These are phyloP conservation scores for Serripes groenlandicus DNA, from an alignment of 2,888 invertebrate genomes.

Conservation along the genomic window DNA sequence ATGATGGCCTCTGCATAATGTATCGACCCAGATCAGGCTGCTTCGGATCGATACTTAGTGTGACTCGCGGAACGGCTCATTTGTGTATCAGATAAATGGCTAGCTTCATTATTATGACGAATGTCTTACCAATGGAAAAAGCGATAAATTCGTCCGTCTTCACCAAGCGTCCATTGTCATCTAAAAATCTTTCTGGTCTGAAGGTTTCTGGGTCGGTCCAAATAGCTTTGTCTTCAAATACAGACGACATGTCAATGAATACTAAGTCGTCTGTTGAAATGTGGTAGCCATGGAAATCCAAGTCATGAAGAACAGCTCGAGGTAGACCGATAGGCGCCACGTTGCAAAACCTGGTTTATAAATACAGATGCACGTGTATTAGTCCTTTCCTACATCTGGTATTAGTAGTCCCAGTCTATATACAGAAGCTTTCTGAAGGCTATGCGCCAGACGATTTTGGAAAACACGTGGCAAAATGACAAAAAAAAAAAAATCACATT, in stretches of 20 bases:
- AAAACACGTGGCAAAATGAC: background rate
- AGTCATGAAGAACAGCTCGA: background rate
- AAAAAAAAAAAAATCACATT: background rate
- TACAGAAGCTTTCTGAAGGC: background rate
- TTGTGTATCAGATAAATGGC: too few species aligned
- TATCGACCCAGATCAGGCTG: too few species aligned
- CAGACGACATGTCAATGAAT: background rate
- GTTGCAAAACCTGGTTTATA: background rate
- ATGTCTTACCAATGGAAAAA: conserved; percentile 1
- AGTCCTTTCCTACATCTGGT: background rate
- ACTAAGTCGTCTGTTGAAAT: background rate
- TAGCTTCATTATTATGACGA: too few species aligned
- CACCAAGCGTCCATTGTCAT: background rate
- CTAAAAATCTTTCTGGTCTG: conserved; percentile 1
- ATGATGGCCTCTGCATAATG: too few species aligned
- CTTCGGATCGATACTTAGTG: too few species aligned
- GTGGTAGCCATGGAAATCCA: background rate
- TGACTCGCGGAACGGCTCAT: too few species aligned
- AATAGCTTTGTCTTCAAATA: background rate
- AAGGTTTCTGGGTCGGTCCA: background rate
- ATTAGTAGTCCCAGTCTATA: background rate
- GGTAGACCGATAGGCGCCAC: background rate
- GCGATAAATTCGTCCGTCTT: background rate
- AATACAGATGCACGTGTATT: background rate
- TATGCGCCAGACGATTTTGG: background rate